Base-by-base conservation (phyloP, 2,113 vertebrate species). In the Rhinolophus ferrumequinum region DNA sequence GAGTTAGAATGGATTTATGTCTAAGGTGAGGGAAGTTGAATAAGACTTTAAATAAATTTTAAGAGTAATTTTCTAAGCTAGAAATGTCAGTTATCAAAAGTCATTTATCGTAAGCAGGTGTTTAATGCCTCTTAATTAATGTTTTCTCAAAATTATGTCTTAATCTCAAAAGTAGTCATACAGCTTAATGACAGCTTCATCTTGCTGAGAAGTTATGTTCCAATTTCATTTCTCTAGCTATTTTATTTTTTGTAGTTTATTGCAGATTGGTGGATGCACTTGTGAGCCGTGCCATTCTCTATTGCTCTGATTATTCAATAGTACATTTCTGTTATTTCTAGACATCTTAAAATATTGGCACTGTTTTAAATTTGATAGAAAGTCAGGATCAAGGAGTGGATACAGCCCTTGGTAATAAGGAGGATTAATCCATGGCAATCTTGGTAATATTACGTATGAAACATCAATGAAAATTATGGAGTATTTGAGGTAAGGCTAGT, bases 191-290 rank as follows among this genome's bases (percentile, higher is more conserved):
- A 92, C 47, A 88, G 44, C 64, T 64, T 83, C 64, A 60, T 90
- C 97, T 95, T 95, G 6, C 67, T 84, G 94, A 85, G 88, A 95
- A 96, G 72, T 72, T 75, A 30, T 93, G 62, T 95, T 97, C 81
- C 54, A 76, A 96, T 96, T 98, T 87, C 81, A 96, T 97, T 97
- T 92, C 73, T 94, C 28, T 93, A 89, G 91, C 76, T 54, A 95
- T 96, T 98, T 81, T 94, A 97, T 95, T 97, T 76, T 95, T 83
- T 97, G 41, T 93, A 87, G 97, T 90, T 88, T 85, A n/a, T 73
- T 96, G 56, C 69, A 89, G 47, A 28, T 92, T 41, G 21, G 30
- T 93, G 58, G 85, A 77, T 83, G 75, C 50, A 70, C 15, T 56
- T 95, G 3, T 89, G 86, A 96, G 80, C 94, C 91, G 69, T 92